A percentile compares a stretch with the other conserved stretches of the same genome.
Conservation (phyloP, 2,113 vertebrate species). For the Prolemur simus region DNA sequence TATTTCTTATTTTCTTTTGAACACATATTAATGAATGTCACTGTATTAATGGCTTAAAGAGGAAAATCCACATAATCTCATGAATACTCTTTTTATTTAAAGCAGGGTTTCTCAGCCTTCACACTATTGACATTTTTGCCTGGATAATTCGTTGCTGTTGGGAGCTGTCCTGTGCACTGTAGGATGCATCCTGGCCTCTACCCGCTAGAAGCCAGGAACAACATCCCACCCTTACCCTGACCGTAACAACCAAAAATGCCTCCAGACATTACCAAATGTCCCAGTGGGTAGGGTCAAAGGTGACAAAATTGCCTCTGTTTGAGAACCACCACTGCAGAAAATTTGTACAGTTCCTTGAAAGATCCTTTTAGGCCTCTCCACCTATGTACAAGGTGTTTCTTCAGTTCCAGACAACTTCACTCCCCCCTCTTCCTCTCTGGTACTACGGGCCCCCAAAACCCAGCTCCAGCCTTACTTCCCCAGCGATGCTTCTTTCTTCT, state of each 20-base stretch:
- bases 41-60: background rate
- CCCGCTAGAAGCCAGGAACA: background rate
- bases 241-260: background rate
- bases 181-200: background rate
- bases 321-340: background rate
- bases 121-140: background rate
- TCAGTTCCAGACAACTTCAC: background rate
- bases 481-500: background rate
- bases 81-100: background rate
- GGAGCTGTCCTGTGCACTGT: background rate
- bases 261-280: constrained; percentile 13
- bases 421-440: background rate
- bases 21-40: background rate
- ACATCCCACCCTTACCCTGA: background rate
- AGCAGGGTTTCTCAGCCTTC: background rate
- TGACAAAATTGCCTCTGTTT: background rate
- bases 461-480: background rate
- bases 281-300: background rate
- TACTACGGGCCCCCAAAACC: background rate
- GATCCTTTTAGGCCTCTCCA: background rate
- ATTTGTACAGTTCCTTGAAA: background rate
- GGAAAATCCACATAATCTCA: background rate
- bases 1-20: constrained; percentile 1
- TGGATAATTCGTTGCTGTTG: background rate
- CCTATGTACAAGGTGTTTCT: background rate